A percentile compares a stretch with the other conserved stretches of the same genome.
These are phyloP conservation scores for Melinaea menophilus DNA, from an alignment of 2,888 invertebrate species.

Conservation along the genomic window DNA sequence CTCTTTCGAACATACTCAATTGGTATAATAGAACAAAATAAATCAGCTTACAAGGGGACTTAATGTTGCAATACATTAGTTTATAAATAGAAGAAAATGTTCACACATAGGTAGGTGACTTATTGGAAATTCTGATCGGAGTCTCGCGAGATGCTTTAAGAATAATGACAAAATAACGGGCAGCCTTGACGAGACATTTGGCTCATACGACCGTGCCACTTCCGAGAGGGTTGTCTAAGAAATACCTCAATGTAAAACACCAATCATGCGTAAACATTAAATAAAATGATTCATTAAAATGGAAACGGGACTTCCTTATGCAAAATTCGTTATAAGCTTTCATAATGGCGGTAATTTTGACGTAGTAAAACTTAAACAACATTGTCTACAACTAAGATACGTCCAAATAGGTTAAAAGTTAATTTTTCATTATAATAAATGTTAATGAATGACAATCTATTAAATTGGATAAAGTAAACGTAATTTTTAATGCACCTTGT, in stretches of 20 bases:
- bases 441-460: too few relatives aligned
- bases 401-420: too few relatives aligned
- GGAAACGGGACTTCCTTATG: constrained; percentile 25
- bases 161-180: constrained; percentile 38
- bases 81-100: background rate
- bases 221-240: constrained; percentile 25
- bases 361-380: constrained; percentile 8
- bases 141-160: constrained; percentile 34
- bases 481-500: too few relatives aligned
- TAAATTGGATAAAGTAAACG: too few relatives aligned
- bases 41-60: too few relatives aligned
- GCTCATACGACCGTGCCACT: constrained; percentile 30
- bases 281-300: constrained; percentile 28
- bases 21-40: too few relatives aligned
- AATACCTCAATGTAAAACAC: constrained; percentile 16
- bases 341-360: background rate
- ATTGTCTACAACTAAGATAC: background rate
- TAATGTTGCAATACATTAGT: too few relatives aligned
- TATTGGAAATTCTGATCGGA: constrained; percentile 33
- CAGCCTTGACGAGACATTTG: constrained; percentile 34
- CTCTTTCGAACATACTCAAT: too few relatives aligned
- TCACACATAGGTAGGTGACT: constrained; percentile 15
- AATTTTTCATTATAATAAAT: too few relatives aligned
- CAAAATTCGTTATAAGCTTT: constrained; percentile 6
- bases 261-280: constrained; percentile 22